Conservation (phyloP, 1,140 invertebrate species). For the Drosophila ficusphila region DNA sequence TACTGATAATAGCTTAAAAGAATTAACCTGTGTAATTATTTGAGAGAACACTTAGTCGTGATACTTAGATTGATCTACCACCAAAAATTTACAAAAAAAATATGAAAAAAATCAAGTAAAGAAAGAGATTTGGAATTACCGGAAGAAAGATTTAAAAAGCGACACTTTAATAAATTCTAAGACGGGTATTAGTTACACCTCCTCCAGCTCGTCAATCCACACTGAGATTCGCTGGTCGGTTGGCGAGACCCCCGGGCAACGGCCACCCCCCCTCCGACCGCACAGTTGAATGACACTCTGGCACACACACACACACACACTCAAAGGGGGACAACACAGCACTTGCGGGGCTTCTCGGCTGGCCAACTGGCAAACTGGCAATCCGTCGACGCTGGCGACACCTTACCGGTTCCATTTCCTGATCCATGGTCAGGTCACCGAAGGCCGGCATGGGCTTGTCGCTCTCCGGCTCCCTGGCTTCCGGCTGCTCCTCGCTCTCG, state of each 20-base stretch:
- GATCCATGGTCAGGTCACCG: constrained; percentile 85
- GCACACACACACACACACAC: constrained; percentile 16
- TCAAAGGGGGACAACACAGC: constrained; percentile 26
- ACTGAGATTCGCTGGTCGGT: constrained; percentile 35
- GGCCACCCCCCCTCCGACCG: constrained; percentile 14
- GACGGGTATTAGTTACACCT: constrained; percentile 33
- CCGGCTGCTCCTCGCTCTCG: constrained; percentile 30
- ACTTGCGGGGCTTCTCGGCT: constrained; percentile 58
- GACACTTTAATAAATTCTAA: constrained; percentile 11
- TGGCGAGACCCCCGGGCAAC: constrained; percentile 12
- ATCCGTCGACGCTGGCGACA: constrained; percentile 23
- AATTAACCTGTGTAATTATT: too few species aligned
- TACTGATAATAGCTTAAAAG: too few species aligned
- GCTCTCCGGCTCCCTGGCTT: constrained; percentile 15
- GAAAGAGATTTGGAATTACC: too few species aligned
- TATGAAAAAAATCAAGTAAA: too few species aligned
- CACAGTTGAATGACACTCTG: constrained; percentile 62
- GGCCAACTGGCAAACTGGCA: constrained; percentile 24
- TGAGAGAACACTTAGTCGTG: too few species aligned
- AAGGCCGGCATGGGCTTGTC: constrained; percentile 84
- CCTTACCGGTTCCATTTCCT: constrained; percentile 82
- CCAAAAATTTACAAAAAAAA: too few species aligned
- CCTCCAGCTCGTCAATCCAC: constrained; percentile 6
- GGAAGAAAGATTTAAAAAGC: not conserved
- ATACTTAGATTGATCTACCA: too few species aligned